These are phyloP conservation scores for Andrena trimmerana DNA, from an alignment of 2,888 invertebrate species.

Conservation along the genomic window DNA sequence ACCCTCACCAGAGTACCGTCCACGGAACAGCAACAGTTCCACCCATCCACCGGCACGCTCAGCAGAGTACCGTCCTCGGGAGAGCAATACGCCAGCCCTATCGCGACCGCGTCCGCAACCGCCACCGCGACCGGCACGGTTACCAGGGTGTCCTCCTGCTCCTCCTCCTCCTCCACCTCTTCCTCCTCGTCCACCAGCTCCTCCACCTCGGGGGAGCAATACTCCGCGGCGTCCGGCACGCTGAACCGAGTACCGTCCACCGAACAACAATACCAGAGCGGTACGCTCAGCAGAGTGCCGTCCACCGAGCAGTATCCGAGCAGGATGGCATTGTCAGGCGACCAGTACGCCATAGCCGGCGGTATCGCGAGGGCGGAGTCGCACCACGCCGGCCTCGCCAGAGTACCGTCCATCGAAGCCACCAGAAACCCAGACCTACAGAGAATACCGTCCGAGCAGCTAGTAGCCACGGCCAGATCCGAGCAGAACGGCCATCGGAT, in stretches of 20 bases:
- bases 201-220: conserved; percentile 78
- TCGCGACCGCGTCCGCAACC: not conserved
- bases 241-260: conserved; percentile 80
- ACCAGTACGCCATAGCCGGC: conserved; percentile 55
- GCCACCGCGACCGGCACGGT: conserved; percentile 64
- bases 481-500: conserved; percentile 76
- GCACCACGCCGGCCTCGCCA: conserved; percentile 62
- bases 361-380: conserved; percentile 55
- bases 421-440: conserved; percentile 73
- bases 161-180: conserved; percentile 67
- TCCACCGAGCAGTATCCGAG: conserved; percentile 70
- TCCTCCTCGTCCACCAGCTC: conserved; percentile 81
- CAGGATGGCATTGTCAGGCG: conserved; percentile 56
- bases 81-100: conserved; percentile 67
- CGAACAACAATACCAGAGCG: conserved; percentile 71
- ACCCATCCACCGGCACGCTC: conserved; percentile 62
- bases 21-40: conserved; percentile 68
- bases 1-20: conserved; percentile 73
- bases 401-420: conserved; percentile 75
- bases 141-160: conserved; percentile 77
- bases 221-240: conserved; percentile 56
- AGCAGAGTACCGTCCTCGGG: conserved; percentile 76
- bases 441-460: conserved; percentile 84
- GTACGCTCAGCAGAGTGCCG: conserved; percentile 65
- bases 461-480: conserved; percentile 64